These are phyloP conservation scores for Taenioides sp. DNA, from an alignment of 2,797 vertebrate genomes.

Conservation along the genomic window DNA sequence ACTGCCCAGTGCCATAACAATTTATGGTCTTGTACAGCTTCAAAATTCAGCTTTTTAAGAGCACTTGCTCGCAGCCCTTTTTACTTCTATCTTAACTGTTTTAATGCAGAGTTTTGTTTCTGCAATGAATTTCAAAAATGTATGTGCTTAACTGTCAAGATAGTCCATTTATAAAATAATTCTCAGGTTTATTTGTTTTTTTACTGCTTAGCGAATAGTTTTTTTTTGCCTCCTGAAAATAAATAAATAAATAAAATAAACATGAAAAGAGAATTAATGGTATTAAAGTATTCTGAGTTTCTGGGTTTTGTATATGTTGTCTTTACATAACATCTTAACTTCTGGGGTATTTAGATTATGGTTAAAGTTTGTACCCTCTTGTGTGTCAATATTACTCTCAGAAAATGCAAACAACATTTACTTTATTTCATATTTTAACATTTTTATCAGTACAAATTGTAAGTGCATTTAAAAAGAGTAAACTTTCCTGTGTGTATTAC, in stretches of 20 bases:
- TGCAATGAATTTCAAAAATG: neutral
- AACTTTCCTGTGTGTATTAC: constrained; percentile 38
- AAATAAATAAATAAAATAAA: too few relatives aligned
- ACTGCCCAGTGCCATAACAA: constrained; percentile 26
- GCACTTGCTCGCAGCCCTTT: neutral
- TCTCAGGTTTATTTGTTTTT: neutral
- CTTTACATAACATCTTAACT: neutral
- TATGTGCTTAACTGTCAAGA: neutral
- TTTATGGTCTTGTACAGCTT: constrained; percentile 7
- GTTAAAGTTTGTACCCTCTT: neutral
- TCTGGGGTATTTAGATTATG: neutral
- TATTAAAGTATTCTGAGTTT: neutral
- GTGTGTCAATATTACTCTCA: constrained; percentile 31
- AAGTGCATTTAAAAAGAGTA: constrained; percentile 58
- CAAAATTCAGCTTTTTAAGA: neutral
- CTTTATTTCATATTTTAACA: constrained; percentile 64
- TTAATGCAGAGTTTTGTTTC: neutral
- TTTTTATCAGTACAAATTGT: constrained; percentile 65
- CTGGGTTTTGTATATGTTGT: neutral
- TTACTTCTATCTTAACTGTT: neutral
- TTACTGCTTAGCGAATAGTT: neutral
- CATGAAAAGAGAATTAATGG: neutral
- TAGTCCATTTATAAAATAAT: neutral
- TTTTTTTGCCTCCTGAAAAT: neutral
- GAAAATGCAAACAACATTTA: constrained; percentile 53